Evolutionary conservation across 2,113 vertebrate genomes (phyloP).

Genomic region (Embiotoca jacksoni): DNA sequence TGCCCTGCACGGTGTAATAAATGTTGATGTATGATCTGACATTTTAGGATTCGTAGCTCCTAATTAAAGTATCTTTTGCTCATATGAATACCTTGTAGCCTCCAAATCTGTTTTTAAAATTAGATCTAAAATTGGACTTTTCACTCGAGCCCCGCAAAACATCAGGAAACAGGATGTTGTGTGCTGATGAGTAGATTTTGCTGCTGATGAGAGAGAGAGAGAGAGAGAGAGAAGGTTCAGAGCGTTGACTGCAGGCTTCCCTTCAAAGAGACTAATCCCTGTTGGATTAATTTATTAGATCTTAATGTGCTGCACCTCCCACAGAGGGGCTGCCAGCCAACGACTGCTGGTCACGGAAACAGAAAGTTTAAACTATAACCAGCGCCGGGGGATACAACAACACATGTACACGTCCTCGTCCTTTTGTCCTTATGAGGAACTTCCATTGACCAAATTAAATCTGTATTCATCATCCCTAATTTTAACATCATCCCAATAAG

Average conservation of each 20-base stretch:
- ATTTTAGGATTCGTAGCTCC: neutral
- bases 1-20: too few relatives aligned
- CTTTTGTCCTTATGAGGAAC: slow-evolving; percentile 19
- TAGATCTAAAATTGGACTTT: slow-evolving; percentile 15
- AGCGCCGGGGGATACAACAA: slow-evolving; percentile 33
- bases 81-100: neutral
- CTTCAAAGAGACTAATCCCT: slow-evolving; percentile 69
- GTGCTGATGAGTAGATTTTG: slow-evolving; percentile 48
- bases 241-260: slow-evolving; percentile 50
- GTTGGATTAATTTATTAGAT: slow-evolving; percentile 65
- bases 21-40: too few relatives aligned
- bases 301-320: slow-evolving; percentile 66
- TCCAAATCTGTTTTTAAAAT: slow-evolving; percentile 14
- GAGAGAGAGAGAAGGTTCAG: slow-evolving; percentile 24
- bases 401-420: neutral
- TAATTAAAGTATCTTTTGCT: neutral
- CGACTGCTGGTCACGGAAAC: slow-evolving; percentile 40
- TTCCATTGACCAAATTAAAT: slow-evolving; percentile 1
- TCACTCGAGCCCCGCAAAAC: slow-evolving; percentile 23
- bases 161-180: slow-evolving; percentile 59
- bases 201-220: slow-evolving; percentile 32
- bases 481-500: slow-evolving; percentile 1
- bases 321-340: slow-evolving; percentile 54
- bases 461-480: neutral
- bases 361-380: slow-evolving; percentile 42